These are phyloP conservation scores for Lasioglossum albipes DNA, from an alignment of 1,140 invertebrate species.

Conservation along the genomic window DNA sequence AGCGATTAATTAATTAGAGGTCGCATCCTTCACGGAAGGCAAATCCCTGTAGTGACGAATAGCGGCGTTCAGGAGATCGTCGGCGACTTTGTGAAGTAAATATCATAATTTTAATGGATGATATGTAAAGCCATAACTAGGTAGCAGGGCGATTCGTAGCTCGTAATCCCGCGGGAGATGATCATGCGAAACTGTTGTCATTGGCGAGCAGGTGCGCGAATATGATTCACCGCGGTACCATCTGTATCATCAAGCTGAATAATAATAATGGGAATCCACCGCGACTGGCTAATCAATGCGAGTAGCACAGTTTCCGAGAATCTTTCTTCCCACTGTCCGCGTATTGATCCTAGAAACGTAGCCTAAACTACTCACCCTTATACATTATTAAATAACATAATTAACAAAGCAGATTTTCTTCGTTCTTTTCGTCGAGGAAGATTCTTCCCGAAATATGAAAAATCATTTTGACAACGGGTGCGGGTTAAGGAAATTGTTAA, in stretches of 20 bases:
- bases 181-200: conserved; percentile 14
- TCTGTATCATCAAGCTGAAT: not conserved
- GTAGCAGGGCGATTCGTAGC: not conserved
- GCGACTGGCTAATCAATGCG: not conserved
- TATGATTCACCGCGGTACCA: conserved; percentile 2
- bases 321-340: too few species aligned
- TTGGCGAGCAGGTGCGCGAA: conserved; percentile 17
- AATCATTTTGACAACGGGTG: too few species aligned
- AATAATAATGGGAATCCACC: not conserved
- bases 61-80: too few species aligned
- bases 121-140: conserved; percentile 22
- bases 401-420: too few species aligned
- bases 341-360: too few species aligned
- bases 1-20: too few species aligned
- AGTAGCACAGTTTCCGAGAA: not conserved
- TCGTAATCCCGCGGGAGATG: conserved; percentile 21
- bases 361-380: too few species aligned
- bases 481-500: too few species aligned
- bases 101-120: conserved; percentile 28
- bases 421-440: too few species aligned
- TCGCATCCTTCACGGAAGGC: not conserved
- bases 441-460: too few species aligned
- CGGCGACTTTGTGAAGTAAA: not conserved
- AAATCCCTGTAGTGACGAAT: not conserved
- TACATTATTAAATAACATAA: too few species aligned